Conservation (phyloP, 2,888 invertebrate species). For the Drosophila borealis region DNA sequence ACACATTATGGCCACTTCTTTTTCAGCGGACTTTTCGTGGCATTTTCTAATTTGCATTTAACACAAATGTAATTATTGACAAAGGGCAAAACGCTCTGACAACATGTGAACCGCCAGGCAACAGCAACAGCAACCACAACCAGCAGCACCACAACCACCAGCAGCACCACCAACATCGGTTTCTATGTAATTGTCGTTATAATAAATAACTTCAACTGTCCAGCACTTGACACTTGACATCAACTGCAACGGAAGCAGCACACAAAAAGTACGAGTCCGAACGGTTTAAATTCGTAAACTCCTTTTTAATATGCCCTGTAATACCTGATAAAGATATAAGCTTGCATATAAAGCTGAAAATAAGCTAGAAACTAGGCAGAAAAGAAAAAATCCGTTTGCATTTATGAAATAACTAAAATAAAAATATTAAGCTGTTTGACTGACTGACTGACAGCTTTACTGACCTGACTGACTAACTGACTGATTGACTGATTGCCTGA, state of each 20-base stretch:
- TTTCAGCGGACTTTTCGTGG: slow-evolving; percentile 45
- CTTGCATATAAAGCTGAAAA: not conserved
- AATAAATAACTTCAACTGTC: slow-evolving; percentile 83
- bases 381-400: no score
- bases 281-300: slow-evolving; percentile 15
- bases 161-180: slow-evolving; percentile 18
- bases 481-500: no score
- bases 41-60: slow-evolving; percentile 79
- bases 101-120: slow-evolving; percentile 44
- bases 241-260: slow-evolving; percentile 76
- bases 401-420: no score
- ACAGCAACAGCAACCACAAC: not conserved
- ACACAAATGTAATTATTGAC: slow-evolving; percentile 76
- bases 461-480: no score
- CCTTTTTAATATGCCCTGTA: slow-evolving; percentile 38
- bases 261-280: slow-evolving; percentile 44
- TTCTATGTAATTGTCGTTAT: slow-evolving; percentile 78
- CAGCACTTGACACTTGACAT: slow-evolving; percentile 82
- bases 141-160: slow-evolving; percentile 7
- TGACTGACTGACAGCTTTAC: no score
- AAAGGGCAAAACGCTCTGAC: slow-evolving; percentile 55
- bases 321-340: not conserved
- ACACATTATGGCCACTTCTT: slow-evolving; percentile 56
- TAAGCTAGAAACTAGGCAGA: no score
- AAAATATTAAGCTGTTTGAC: no score